Base-by-base conservation (phyloP, 2,797 vertebrate species). In the Telmatherina bonti region DNA sequence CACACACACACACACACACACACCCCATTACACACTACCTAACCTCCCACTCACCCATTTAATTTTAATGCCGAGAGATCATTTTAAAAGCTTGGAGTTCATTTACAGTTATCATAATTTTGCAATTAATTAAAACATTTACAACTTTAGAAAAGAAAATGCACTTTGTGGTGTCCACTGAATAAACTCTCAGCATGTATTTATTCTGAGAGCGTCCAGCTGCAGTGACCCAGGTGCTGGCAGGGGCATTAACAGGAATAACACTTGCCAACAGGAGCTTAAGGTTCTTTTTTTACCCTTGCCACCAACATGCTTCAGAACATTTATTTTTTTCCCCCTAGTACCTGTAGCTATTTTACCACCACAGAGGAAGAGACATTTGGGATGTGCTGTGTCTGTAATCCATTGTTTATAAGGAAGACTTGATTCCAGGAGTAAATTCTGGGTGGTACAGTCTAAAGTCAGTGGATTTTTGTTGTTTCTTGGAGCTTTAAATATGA, bases 51-150 rank as follows among this genome's bases (percentile, higher is more conserved):
- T n/a, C n/a, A n/a, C n/a, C n/a, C n/a, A n/a, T n/a, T n/a, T n/a
- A n/a, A n/a, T n/a, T n/a, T n/a, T n/a, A n/a, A n/a, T n/a, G n/a
- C n/a, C n/a, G n/a, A n/a, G 33, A 54, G 10, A 30, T 2, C 2
- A 51, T 57, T 59, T 63, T 69, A 57, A 76, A 75, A 62, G 57
- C 68, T 68, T 36, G 12, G 5, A 41, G 61, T 73, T 69, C 54
- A 71, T 84, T 73, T 59, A 59, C 62, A 62, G 75, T 24, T 12
- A 68, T 70, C 61, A 74, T 55, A 54, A 71, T 76, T 80, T 74
- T 43, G 6, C 41, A 18, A 2, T 43, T 62, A 38, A 78, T 59
- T 64, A 20, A 64, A 27, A 67, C 62, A 4, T 75, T 12, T 59
- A 29, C 20, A n/a, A n/a, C 56, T 70, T 64, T 22, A 70, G 69